A percentile compares a stretch with the other conserved stretches of the same genome.
These are phyloP conservation scores for Chaunax sp. DNA, from an alignment of 2,797 vertebrate species.

Conservation along the genomic window DNA sequence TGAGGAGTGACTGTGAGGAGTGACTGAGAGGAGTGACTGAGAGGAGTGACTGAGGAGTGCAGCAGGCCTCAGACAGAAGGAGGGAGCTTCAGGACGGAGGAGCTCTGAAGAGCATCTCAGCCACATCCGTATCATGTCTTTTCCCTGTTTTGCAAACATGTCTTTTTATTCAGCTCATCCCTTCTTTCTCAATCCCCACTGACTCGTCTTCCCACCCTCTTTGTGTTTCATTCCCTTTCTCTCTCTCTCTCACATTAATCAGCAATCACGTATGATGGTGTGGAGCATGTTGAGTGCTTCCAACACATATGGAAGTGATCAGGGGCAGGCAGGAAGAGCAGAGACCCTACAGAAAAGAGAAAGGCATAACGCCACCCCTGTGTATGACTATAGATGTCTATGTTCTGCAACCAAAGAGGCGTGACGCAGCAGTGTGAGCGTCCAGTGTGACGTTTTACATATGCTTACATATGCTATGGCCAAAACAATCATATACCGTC, in stretches of 20 bases:
- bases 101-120: conserved; percentile 32
- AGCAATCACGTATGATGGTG: conserved; percentile 29
- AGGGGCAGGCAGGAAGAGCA: conserved; percentile 16
- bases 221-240: neutral
- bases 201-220: neutral
- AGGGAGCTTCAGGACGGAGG: conserved; percentile 18
- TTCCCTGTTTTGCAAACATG: neutral
- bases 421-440: too few relatives aligned
- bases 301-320: conserved; percentile 63
- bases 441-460: too few relatives aligned
- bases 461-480: too few relatives aligned
- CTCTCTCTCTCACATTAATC: conserved; percentile 45
- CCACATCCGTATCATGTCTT: conserved; percentile 47
- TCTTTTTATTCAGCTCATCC: conserved; percentile 1
- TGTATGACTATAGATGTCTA: too few relatives aligned
- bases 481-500: too few relatives aligned
- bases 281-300: conserved; percentile 10
- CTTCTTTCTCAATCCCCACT: neutral
- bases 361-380: too few relatives aligned
- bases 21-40: too few relatives aligned
- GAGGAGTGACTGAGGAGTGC: neutral
- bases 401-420: too few relatives aligned
- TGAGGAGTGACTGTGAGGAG: too few relatives aligned
- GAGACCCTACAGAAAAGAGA: conserved; percentile 34
- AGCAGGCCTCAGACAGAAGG: conserved; percentile 27